phyloP scores from a whole-genome alignment of 1,140 invertebrate species.

The Laupala kohalensis region DNA sequence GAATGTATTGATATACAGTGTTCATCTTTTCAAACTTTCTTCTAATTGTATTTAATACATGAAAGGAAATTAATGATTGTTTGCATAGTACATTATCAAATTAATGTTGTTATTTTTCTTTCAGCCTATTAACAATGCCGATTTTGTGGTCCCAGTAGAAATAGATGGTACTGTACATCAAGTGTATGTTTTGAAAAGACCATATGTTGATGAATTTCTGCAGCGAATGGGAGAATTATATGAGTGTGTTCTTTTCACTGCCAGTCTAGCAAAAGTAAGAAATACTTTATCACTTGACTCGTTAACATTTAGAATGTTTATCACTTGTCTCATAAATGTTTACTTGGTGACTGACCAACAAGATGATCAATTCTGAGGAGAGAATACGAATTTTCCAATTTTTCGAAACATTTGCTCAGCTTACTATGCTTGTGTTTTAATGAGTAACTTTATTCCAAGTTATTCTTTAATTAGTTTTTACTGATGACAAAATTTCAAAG shows the following conservation, averaged over 20 bases:
- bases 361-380: no score
- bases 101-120: conserved; percentile 24
- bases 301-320: no score
- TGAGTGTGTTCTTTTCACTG: conserved; percentile 98
- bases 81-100: background rate
- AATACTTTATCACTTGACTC: no score
- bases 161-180: conserved; percentile 98
- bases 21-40: background rate
- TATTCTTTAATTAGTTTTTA: no score
- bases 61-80: background rate
- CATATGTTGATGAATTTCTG: conserved; percentile 97
- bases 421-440: no score
- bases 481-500: no score
- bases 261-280: conserved; percentile 84
- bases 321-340: no score
- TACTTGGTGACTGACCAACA: no score
- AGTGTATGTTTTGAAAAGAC: conserved; percentile 97
- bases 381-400: no score
- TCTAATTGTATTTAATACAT: no score
- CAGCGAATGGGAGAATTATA: conserved; percentile 96
- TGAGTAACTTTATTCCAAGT: no score
- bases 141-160: conserved; percentile 99
- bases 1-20: background rate
- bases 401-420: no score
- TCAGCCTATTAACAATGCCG: conserved; percentile 97